Conservation (phyloP, 2,113 vertebrate genomes). For the Ammospiza caudacuta region DNA sequence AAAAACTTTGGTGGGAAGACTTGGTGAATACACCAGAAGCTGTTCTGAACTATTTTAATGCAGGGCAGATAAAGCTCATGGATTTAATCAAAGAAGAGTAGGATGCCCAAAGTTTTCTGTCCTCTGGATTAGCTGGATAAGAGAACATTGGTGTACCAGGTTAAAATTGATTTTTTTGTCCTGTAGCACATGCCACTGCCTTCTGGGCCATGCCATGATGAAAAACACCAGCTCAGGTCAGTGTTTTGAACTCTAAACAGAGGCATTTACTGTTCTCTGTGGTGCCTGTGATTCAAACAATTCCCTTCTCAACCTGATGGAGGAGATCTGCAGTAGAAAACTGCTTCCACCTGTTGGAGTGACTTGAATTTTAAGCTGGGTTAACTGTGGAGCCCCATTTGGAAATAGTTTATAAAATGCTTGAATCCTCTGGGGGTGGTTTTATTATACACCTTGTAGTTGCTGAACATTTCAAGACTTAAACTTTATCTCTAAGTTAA, state of each 20-base stretch:
- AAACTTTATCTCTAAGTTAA: conserved; percentile 68
- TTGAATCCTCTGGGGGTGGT: conserved; percentile 52
- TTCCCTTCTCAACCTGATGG: conserved; percentile 52
- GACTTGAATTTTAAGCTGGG: conserved; percentile 67
- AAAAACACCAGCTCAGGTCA: conserved; percentile 4
- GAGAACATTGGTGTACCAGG: background rate
- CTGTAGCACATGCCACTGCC: background rate
- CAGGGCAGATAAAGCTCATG: background rate
- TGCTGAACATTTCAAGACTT: conserved; percentile 65
- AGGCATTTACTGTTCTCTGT: conserved; percentile 2
- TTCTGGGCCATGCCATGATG: background rate
- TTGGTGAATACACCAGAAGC: background rate
- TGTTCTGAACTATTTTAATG: background rate
- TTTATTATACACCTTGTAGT: conserved; percentile 57
- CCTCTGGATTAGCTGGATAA: background rate
- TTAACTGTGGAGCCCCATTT: conserved; percentile 75
- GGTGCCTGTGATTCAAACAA: conserved; percentile 14
- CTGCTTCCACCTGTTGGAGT: conserved; percentile 72
- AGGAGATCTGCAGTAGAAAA: conserved; percentile 51
- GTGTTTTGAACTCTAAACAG: conserved; percentile 28
- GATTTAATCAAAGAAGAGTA: background rate
- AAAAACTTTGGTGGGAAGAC: background rate
- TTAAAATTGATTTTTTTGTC: background rate
- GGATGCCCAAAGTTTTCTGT: background rate
- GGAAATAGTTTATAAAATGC: conserved; percentile 75